phyloP scores from a whole-genome alignment of 1,140 invertebrate genomes.

The Drosophila asahinai region DNA sequence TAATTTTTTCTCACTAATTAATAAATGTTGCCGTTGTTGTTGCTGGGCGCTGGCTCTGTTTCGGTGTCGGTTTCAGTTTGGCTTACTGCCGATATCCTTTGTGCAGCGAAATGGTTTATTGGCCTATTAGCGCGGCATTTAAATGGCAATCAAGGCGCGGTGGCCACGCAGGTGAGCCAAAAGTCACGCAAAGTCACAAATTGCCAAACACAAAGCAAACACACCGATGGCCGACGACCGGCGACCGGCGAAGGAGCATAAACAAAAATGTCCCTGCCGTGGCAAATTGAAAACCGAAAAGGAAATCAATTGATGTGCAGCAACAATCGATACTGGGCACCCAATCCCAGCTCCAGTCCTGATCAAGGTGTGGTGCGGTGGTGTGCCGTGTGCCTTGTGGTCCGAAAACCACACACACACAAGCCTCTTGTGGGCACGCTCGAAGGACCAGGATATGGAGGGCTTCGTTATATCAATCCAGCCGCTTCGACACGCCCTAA shows the following conservation, averaged over 20 bases:
- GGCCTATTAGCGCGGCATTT: conserved; percentile 83
- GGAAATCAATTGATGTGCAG: conserved; percentile 79
- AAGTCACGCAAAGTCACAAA: conserved; percentile 81
- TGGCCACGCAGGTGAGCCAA: conserved; percentile 63
- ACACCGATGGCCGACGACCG: conserved; percentile 51
- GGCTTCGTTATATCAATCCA: conserved; percentile 28
- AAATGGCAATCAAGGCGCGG: conserved; percentile 80
- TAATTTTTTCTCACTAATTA: conserved; percentile 83
- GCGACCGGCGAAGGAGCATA: conserved; percentile 47
- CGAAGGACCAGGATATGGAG: conserved; percentile 42
- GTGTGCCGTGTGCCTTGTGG: conserved; percentile 15
- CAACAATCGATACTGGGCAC: conserved; percentile 68
- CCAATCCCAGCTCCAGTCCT: neutral
- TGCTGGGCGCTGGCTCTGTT: conserved; percentile 3
- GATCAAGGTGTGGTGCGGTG: conserved; percentile 49
- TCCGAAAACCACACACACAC: conserved; percentile 35
- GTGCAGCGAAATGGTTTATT: conserved; percentile 78
- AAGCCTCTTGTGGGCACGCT: conserved; percentile 59
- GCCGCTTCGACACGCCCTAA: conserved; percentile 48
- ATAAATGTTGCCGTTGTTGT: conserved; percentile 66
- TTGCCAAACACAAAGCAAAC: conserved; percentile 34
- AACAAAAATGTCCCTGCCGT: conserved; percentile 53
- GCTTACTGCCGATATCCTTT: conserved; percentile 44
- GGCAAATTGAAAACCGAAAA: conserved; percentile 77
- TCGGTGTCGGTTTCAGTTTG: conserved; percentile 27